Evolutionary conservation across 2,888 invertebrate species (phyloP).

Genomic region (Pollenia amentaria): DNA sequence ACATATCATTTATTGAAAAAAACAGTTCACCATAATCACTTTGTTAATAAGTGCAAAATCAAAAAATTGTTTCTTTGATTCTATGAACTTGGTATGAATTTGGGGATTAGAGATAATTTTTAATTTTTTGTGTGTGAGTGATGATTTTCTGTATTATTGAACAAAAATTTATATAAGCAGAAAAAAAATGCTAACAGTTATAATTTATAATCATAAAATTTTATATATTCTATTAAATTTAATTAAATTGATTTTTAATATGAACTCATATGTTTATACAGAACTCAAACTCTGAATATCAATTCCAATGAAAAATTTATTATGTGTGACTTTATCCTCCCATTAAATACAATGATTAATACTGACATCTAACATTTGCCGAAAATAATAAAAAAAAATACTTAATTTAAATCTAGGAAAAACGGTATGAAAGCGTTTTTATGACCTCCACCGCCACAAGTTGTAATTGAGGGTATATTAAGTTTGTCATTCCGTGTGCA

Average conservation of each 20-base stretch:
- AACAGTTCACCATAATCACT: too few relatives aligned
- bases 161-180: too few relatives aligned
- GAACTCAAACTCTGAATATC: not conserved
- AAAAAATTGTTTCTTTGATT: too few relatives aligned
- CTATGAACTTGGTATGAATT: too few relatives aligned
- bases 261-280: slow-evolving; percentile 7
- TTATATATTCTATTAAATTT: slow-evolving; percentile 1
- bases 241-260: slow-evolving; percentile 25
- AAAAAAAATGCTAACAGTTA: too few relatives aligned
- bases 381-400: not conserved
- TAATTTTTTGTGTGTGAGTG: too few relatives aligned
- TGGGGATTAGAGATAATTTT: too few relatives aligned
- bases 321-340: not conserved
- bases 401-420: not conserved
- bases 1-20: too few relatives aligned
- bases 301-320: not conserved
- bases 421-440: not conserved
- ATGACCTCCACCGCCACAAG: not conserved
- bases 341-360: slow-evolving; percentile 3
- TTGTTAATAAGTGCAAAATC: too few relatives aligned
- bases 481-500: too few relatives aligned
- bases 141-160: too few relatives aligned
- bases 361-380: slow-evolving; percentile 46
- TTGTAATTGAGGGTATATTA: too few relatives aligned
- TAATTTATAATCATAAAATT: not conserved